These are phyloP conservation scores for Danio kyathit DNA, from an alignment of 2,797 vertebrate genomes.

Conservation along the genomic window DNA sequence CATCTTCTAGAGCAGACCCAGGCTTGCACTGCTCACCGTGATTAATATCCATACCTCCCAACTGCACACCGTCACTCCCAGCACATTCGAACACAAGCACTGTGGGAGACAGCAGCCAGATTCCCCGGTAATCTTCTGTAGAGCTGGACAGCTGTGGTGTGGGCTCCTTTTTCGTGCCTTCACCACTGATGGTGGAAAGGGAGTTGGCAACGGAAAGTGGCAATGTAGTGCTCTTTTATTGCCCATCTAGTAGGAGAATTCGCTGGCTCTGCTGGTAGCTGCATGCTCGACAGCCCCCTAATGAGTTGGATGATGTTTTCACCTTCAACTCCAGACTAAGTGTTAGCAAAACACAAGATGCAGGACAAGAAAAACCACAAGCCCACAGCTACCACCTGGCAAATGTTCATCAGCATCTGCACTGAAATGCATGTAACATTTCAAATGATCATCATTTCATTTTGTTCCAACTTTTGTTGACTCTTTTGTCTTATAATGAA, in stretches of 20 bases:
- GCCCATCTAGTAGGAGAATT: constrained; percentile 5
- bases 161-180: background rate
- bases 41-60: constrained; percentile 85
- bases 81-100: constrained; percentile 53
- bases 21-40: constrained; percentile 78
- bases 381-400: constrained; percentile 14
- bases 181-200: background rate
- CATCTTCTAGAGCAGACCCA: constrained; percentile 78
- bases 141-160: constrained; percentile 41
- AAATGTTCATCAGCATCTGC: background rate
- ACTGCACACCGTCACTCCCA: constrained; percentile 61
- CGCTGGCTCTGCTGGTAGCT: background rate
- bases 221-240: background rate
- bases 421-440: background rate
- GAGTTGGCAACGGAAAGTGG: constrained; percentile 12
- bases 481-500: no score
- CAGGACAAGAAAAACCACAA: background rate
- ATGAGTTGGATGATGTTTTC: constrained; percentile 24
- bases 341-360: constrained; percentile 26
- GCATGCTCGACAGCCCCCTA: constrained; percentile 12
- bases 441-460: background rate
- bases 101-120: constrained; percentile 52
- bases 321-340: constrained; percentile 20
- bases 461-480: no score
- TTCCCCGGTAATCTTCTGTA: constrained; percentile 53